Percentiles rank a stretch among this genome's conserved stretches.
Conservation (phyloP, 2,888 invertebrate genomes). For the Tillus elongatus region DNA sequence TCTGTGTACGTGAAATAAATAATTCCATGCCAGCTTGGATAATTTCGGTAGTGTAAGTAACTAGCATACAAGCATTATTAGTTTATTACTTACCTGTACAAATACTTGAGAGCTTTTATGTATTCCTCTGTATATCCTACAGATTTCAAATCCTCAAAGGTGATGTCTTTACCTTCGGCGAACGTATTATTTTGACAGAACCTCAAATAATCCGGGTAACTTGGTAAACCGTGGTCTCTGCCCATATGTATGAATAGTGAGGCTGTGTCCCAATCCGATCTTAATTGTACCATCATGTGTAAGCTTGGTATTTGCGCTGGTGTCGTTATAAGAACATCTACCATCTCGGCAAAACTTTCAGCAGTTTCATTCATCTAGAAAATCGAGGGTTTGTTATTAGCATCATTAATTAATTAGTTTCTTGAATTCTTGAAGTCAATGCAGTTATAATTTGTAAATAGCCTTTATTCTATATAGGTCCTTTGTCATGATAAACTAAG, state of each 20-base stretch:
- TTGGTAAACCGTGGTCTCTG: conserved; percentile 73
- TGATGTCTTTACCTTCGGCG: conserved; percentile 24
- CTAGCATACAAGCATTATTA: background rate
- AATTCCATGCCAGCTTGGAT: too few species aligned
- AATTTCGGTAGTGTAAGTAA: conserved; percentile 7
- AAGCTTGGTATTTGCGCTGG: conserved; percentile 55
- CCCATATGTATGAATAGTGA: conserved; percentile 52
- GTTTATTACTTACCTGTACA: conserved; percentile 51
- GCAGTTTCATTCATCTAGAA: conserved; percentile 50
- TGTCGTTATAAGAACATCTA: conserved; percentile 54
- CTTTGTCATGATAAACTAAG: too few species aligned
- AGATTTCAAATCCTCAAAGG: conserved; percentile 51
- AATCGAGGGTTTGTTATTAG: conserved; percentile 1
- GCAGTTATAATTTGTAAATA: too few species aligned
- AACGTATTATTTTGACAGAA: conserved; percentile 48
- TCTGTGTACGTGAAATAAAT: too few species aligned
- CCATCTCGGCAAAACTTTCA: conserved; percentile 41
- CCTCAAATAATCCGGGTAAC: conserved; percentile 60
- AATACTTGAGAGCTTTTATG: conserved; percentile 54
- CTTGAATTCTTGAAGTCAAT: background rate
- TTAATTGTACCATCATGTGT: conserved; percentile 40
- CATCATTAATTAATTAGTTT: too few species aligned
- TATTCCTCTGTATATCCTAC: conserved; percentile 50
- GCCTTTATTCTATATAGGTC: too few species aligned
- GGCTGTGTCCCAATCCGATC: conserved; percentile 41